Evolutionary conservation across 2,888 invertebrate genomes (phyloP).

Genomic region (Masnerella sp.): DNA sequence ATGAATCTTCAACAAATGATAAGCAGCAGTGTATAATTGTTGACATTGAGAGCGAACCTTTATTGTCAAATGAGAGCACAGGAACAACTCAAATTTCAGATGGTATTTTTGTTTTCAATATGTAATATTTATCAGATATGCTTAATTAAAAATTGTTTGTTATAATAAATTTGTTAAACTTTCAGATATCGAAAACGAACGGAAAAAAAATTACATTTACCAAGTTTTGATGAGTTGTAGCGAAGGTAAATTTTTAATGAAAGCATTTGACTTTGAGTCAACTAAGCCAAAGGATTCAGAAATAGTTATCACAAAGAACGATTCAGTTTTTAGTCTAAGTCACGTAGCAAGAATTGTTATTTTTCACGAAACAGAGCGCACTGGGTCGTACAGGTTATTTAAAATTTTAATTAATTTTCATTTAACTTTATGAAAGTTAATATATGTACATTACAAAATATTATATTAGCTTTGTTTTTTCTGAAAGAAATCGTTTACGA

Average conservation of each 20-base stretch:
- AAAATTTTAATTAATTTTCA: conserved; percentile 8
- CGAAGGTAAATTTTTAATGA: conserved; percentile 37
- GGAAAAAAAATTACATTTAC: conserved; percentile 28
- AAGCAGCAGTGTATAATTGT: too few species aligned
- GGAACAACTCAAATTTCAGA: too few species aligned
- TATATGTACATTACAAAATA: conserved; percentile 2
- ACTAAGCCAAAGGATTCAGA: neutral
- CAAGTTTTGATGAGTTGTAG: conserved; percentile 21
- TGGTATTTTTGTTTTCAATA: too few species aligned
- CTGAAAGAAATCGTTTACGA: too few species aligned
- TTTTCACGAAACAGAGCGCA: neutral
- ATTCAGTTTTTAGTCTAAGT: neutral
- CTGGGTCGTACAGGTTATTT: conserved; percentile 1
- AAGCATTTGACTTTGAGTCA: conserved; percentile 23
- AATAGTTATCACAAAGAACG: neutral
- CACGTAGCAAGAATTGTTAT: neutral
- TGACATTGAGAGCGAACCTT: too few species aligned
- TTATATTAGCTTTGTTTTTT: neutral
- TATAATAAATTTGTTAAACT: conserved; percentile 1
- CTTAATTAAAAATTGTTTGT: too few species aligned
- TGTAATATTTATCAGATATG: too few species aligned
- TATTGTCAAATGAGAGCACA: too few species aligned
- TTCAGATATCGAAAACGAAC: neutral
- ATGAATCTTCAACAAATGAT: too few species aligned
- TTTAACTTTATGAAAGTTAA: too few species aligned